A percentile compares a stretch with the other conserved stretches of the same genome.
phyloP scores from a whole-genome alignment of 2,113 vertebrate species.

The Scomber colias region DNA sequence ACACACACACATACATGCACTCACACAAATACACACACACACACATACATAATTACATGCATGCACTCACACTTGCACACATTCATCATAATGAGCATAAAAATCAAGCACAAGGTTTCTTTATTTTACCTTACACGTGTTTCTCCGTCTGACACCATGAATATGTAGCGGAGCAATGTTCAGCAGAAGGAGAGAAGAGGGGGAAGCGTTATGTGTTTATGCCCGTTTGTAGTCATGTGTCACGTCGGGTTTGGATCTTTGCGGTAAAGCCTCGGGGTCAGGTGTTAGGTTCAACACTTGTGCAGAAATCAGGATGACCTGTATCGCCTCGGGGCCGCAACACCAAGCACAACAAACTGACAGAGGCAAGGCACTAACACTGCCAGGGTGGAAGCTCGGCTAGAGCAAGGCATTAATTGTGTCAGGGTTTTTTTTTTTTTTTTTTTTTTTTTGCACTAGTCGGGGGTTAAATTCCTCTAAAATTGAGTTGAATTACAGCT shows the following conservation, averaged over 20 bases:
- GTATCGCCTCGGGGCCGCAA: conserved; percentile 51
- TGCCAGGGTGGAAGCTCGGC: conserved; percentile 13
- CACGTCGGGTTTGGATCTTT: conserved; percentile 69
- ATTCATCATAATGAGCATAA: conserved; percentile 35
- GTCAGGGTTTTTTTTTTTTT: neutral
- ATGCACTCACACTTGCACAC: conserved; percentile 4
- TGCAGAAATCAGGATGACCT: conserved; percentile 77
- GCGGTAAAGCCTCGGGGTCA: conserved; percentile 73
- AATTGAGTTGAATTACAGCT: too few species aligned
- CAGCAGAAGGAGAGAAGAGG: neutral
- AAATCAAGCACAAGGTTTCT: conserved; percentile 35
- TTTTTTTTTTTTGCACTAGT: too few species aligned
- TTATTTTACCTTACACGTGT: conserved; percentile 68
- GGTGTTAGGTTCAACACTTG: conserved; percentile 81
- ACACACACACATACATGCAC: neutral
- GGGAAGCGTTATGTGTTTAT: conserved; percentile 47
- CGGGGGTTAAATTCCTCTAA: too few species aligned
- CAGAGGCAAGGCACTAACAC: conserved; percentile 51
- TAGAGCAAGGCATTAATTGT: conserved; percentile 17
- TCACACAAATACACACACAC: neutral
- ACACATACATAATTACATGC: conserved; percentile 4
- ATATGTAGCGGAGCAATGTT: conserved; percentile 44
- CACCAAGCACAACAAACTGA: conserved; percentile 67
- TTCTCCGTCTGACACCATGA: conserved; percentile 62
- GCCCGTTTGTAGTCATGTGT: conserved; percentile 73